Evolutionary conservation across 2,797 vertebrate species (phyloP).

Genomic region (Rhinatrema bivittatum): DNA sequence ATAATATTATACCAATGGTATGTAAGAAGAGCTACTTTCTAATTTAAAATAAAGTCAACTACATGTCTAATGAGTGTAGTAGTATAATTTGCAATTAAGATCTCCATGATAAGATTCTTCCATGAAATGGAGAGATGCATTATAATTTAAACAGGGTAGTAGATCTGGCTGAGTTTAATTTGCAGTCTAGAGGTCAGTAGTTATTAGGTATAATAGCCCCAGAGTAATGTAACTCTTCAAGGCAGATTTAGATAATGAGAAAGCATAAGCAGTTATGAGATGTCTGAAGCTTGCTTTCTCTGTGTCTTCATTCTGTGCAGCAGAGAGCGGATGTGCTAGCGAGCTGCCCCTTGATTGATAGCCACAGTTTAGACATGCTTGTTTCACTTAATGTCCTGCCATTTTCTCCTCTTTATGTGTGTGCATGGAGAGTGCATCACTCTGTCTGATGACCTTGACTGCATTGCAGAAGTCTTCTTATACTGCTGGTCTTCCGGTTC

Average conservation of each 20-base stretch:
- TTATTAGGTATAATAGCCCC: slow-evolving; percentile 47
- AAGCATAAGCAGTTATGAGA: slow-evolving; percentile 45
- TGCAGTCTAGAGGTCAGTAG: slow-evolving; percentile 45
- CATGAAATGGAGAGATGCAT: slow-evolving; percentile 46
- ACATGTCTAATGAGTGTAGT: slow-evolving; percentile 25
- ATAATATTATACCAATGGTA: slow-evolving; percentile 15
- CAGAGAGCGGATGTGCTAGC: too few relatives aligned
- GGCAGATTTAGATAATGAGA: slow-evolving; percentile 52
- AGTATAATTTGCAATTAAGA: slow-evolving; percentile 49
- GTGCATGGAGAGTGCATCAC: too few relatives aligned
- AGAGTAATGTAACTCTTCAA: slow-evolving; percentile 36
- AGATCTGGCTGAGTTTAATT: slow-evolving; percentile 51
- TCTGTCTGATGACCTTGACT: too few relatives aligned
- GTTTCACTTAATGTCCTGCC: not conserved
- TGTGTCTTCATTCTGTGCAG: slow-evolving; percentile 19
- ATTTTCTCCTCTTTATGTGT: not conserved
- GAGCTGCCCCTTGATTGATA: slow-evolving; percentile 8
- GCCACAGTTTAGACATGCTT: not conserved
- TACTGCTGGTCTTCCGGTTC: not conserved
- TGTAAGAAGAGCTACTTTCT: slow-evolving; percentile 33
- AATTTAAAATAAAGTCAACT: slow-evolving; percentile 47
- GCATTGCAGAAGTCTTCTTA: too few relatives aligned
- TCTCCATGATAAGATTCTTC: slow-evolving; percentile 44
- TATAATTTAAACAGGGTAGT: slow-evolving; percentile 53
- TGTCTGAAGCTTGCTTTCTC: slow-evolving; percentile 23